Evolutionary conservation across 2,888 invertebrate species (phyloP).

Genomic region (Gymnocheta viridis): DNA sequence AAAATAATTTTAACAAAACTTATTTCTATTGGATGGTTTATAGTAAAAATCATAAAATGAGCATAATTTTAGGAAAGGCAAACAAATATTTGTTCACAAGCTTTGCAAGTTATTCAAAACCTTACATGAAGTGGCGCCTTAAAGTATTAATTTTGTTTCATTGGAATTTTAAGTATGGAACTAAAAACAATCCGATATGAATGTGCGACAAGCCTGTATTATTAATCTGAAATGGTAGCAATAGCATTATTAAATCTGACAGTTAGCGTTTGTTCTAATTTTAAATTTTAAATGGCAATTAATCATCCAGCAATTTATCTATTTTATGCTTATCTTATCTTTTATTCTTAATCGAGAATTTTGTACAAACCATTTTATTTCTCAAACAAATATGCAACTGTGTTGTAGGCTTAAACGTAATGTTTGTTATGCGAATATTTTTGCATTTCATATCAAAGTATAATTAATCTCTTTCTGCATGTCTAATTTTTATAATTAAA

Average conservation of each 20-base stretch:
- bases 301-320: conserved; percentile 21
- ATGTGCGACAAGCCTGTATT: no score
- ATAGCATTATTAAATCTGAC: background rate
- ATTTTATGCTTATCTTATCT: conserved; percentile 38
- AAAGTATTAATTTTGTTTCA: no score
- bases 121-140: no score
- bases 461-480: conserved; percentile 59
- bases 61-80: no score
- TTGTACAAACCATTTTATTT: background rate
- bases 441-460: conserved; percentile 4
- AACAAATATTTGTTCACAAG: no score
- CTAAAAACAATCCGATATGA: no score
- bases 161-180: no score
- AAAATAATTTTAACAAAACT: no score
- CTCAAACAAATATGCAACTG: background rate
- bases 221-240: background rate
- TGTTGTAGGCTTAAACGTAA: conserved; percentile 7
- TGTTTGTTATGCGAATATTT: conserved; percentile 4
- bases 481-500: conserved; percentile 54
- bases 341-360: conserved; percentile 21
- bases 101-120: no score
- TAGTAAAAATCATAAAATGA: no score
- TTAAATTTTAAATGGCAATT: conserved; percentile 7
- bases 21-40: no score
- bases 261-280: conserved; percentile 3